phyloP scores from a whole-genome alignment of 2,888 invertebrate genomes.

The Andrena praecox region DNA sequence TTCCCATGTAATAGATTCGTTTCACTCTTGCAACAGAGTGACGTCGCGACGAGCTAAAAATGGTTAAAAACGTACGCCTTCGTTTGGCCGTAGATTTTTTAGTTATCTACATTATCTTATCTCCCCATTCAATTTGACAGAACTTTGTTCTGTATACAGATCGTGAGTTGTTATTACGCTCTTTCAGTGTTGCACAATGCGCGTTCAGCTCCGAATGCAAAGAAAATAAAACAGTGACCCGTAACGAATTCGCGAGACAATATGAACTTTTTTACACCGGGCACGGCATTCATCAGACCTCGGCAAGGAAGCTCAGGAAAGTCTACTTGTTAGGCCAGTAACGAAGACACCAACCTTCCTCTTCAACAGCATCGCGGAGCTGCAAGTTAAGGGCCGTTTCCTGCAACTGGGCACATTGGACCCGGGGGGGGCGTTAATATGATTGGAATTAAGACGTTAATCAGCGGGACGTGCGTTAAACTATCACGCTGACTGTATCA shows the following conservation, averaged over 20 bases:
- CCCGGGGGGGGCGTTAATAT: not conserved
- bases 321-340: too few species aligned
- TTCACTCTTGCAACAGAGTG: not conserved
- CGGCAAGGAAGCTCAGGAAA: not conserved
- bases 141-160: not conserved
- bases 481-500: not conserved
- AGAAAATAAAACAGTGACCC: slow-evolving; percentile 10
- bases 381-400: not conserved
- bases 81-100: not conserved
- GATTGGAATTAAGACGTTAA: slow-evolving; percentile 4
- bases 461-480: not conserved
- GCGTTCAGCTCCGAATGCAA: slow-evolving; percentile 3
- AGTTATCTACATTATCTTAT: slow-evolving; percentile 1
- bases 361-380: not conserved
- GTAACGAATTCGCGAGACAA: slow-evolving; percentile 26
- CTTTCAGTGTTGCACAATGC: slow-evolving; percentile 17
- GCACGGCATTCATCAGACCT: not conserved
- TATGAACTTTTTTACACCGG: slow-evolving; percentile 15
- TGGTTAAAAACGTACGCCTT: not conserved
- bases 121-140: not conserved
- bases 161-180: not conserved
- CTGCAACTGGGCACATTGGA: not conserved
- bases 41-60: not conserved
- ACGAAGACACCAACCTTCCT: too few species aligned
- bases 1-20: too few species aligned